Base-by-base conservation (phyloP, 2,888 invertebrate genomes). In the Resseliella maxima region DNA sequence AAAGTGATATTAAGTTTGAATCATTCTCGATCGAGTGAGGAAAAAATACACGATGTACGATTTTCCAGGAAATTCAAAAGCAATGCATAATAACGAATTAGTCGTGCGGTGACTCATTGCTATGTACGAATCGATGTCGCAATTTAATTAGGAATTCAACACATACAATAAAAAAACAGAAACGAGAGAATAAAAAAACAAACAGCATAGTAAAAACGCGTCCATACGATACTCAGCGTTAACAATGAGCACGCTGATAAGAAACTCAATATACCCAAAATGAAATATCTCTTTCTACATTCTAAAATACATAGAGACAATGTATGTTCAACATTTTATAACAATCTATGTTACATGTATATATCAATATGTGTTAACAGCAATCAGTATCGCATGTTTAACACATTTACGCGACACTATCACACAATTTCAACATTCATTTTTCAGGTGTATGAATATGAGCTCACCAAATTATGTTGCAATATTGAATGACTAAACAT, bases 381-480 rank as follows among this genome's bases (percentile, higher is more conserved):
- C n/a, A n/a, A 72, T 72, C 6, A 15, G 72, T 31, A 72, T 72
- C 31, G 31, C 15, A 72, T 72, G 72, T 72, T 72, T 72, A 72
- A 72, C 72, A 72, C 72, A 72, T 72, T 72, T 72, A 72, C 31
- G 72, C 72, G 72, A 72, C 72, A 72, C 72, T 72, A 72, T 72
- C 72, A 15, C 31, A 59, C 59, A 24, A 59, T 59, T 59, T 59
- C 59, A 59, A 59, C 27, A 59, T 59, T 59, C 24, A n/a, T 41
- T 41, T 41, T 41, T 41, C 41, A 12, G 5, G 41, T 50, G 18
- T 59, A 3, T 72, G 72, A 31, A 15, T 31, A 72, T 72, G 27
- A 72, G 31, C 72, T 72, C 31, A 72, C 31, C 24, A n/a, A 24
- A 59, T 59, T 72, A 72, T 72, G 72, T 72, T 72, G 31, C 72